Conservation (phyloP, 2,113 vertebrate species). For the Fregetta grallaria region DNA sequence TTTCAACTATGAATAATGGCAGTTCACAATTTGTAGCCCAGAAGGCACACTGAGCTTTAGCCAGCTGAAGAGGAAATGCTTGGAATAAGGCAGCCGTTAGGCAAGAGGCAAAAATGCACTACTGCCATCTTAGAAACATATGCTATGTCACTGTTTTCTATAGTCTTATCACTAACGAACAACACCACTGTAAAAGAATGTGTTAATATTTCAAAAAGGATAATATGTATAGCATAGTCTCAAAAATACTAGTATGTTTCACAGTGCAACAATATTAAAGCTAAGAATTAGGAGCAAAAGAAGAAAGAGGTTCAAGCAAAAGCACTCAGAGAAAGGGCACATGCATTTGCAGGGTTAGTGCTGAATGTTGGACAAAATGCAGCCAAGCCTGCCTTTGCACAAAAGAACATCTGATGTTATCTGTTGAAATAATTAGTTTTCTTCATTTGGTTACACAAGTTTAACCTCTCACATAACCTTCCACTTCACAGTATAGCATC, state of each 20-base stretch:
- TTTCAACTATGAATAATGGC: slow-evolving; percentile 27
- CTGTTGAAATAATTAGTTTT: slow-evolving; percentile 56
- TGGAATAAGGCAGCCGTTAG: not conserved
- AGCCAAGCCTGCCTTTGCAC: slow-evolving; percentile 31
- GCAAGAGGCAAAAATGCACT: not conserved
- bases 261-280: slow-evolving; percentile 21
- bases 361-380: not conserved
- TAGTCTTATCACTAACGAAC: not conserved
- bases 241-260: slow-evolving; percentile 10
- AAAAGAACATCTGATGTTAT: slow-evolving; percentile 4
- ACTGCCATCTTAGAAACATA: not conserved
- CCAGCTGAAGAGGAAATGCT: not conserved
- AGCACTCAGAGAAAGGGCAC: not conserved
- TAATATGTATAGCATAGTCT: slow-evolving; percentile 4
- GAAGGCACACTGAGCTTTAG: not conserved
- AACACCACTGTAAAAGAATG: not conserved
- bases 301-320: slow-evolving; percentile 6
- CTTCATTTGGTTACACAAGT: slow-evolving; percentile 57
- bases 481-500: slow-evolving; percentile 42
- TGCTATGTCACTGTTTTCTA: not conserved
- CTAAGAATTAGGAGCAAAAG: slow-evolving; percentile 9
- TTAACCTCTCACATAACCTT: slow-evolving; percentile 61
- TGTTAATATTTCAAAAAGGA: slow-evolving; percentile 17
- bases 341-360: not conserved
- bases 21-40: not conserved